Conservation (phyloP, 1,140 invertebrate species). For the Galendromus occidentalis region DNA sequence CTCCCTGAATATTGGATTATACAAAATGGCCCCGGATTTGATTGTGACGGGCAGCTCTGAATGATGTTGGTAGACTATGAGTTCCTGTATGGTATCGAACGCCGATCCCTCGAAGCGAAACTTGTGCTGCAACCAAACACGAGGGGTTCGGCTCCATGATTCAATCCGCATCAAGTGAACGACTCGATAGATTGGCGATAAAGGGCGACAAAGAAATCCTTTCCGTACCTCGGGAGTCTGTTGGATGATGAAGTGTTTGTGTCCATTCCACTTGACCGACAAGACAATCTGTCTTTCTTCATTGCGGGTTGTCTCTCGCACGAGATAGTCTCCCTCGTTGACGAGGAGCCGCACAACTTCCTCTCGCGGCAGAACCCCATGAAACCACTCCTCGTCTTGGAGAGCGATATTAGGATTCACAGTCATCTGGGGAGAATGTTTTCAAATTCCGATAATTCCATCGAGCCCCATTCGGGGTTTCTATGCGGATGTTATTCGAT, state of each 20-base stretch:
- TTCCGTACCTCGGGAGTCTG: conserved; percentile 54
- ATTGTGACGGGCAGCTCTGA: conserved; percentile 67
- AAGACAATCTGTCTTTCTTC: conserved; percentile 69
- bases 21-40: conserved; percentile 68
- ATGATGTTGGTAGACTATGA: conserved; percentile 66
- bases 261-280: conserved; percentile 78
- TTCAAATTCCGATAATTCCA: conserved; percentile 3
- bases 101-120: conserved; percentile 81
- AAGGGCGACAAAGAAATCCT: conserved; percentile 4
- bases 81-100: conserved; percentile 72
- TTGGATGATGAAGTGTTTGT: conserved; percentile 94
- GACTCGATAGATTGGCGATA: conserved; percentile 4
- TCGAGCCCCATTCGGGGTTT: too few species aligned
- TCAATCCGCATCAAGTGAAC: not conserved
- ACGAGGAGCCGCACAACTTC: conserved; percentile 75
- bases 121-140: conserved; percentile 55
- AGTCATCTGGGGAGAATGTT: not conserved
- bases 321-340: conserved; percentile 77
- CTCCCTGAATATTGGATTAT: conserved; percentile 67
- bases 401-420: conserved; percentile 12
- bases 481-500: too few species aligned
- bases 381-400: conserved; percentile 82
- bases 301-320: conserved; percentile 78
- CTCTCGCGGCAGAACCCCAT: conserved; percentile 81
- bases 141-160: too few species aligned